Percentiles rank a stretch among this genome's conserved stretches.
Evolutionary conservation across 2,888 invertebrate genomes (phyloP).

Genomic region (Heliconius erato): DNA sequence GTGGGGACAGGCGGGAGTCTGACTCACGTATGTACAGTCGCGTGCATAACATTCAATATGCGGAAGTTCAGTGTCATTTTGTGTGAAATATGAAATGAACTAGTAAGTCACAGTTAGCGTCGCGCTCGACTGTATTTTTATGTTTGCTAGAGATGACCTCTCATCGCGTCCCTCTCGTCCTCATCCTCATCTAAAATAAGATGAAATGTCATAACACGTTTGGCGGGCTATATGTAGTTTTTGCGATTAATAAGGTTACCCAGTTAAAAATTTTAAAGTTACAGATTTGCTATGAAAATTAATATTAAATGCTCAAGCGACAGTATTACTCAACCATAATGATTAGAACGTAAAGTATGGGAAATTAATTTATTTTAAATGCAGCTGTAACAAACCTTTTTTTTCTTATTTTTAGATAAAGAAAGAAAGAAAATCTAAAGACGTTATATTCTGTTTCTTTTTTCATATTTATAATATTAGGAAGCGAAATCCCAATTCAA

Average conservation of each 20-base stretch:
- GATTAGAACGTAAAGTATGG: not conserved
- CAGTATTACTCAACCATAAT: not conserved
- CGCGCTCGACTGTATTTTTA: not conserved
- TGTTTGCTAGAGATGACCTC: not conserved
- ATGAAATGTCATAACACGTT: not conserved
- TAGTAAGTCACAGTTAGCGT: no score
- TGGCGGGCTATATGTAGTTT: not conserved
- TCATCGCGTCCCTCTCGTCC: no score
- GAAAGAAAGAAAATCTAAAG: not conserved
- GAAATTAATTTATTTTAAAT: not conserved
- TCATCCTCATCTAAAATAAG: not conserved
- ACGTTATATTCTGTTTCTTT: no score
- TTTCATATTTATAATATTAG: no score
- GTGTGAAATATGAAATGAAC: no score
- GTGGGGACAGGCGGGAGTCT: no score
- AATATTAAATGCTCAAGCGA: not conserved
- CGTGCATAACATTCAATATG: no score
- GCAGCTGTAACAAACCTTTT: not conserved
- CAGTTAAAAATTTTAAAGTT: slow-evolving; percentile 5
- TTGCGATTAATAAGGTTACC: slow-evolving; percentile 3
- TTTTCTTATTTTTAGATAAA: not conserved
- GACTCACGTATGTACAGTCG: no score
- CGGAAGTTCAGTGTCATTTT: no score
- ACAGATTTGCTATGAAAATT: not conserved
- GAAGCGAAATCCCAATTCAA: not conserved